Percentiles rank a stretch among this genome's conserved stretches.
phyloP scores from a whole-genome alignment of 2,797 vertebrate genomes.

The Lophius americanus region DNA sequence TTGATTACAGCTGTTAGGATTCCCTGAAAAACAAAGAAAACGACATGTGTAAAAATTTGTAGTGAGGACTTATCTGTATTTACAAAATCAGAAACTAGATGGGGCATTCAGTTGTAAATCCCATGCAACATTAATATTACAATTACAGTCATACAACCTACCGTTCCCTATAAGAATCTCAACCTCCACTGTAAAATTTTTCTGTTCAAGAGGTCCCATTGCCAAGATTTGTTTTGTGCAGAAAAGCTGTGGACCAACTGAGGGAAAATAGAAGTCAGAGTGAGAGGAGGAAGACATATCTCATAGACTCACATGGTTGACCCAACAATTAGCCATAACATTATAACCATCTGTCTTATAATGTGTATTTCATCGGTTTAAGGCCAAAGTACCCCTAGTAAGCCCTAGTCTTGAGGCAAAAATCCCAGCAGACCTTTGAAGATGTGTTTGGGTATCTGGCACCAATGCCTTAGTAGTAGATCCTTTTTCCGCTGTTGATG shows the following conservation, averaged over 20 bases:
- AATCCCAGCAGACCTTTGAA: too few relatives aligned
- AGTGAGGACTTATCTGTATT: background rate
- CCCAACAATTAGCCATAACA: too few relatives aligned
- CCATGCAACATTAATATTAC: background rate
- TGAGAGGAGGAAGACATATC: too few relatives aligned
- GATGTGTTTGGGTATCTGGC: too few relatives aligned
- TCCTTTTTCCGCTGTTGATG: too few relatives aligned
- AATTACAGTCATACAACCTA: slow-evolving; percentile 17
- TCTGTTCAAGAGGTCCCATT: slow-evolving; percentile 25
- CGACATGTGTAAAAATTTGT: background rate
- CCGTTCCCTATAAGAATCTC: slow-evolving; percentile 46
- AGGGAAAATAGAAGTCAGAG: background rate
- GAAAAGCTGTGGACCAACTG: slow-evolving; percentile 57
- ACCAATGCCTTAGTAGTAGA: too few relatives aligned
- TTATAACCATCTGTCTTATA: too few relatives aligned
- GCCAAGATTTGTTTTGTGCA: slow-evolving; percentile 38
- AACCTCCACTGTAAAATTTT: slow-evolving; percentile 56
- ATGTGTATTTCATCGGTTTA: too few relatives aligned
- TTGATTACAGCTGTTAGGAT: slow-evolving; percentile 14
- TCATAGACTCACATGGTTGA: too few relatives aligned
- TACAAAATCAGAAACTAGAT: background rate
- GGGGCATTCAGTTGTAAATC: background rate
- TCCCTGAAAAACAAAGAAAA: slow-evolving; percentile 39
- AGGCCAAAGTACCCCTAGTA: too few relatives aligned
- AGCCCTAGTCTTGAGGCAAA: too few relatives aligned